phyloP scores from a whole-genome alignment of 2,113 vertebrate genomes.

The Benitochromis conjunctus region DNA sequence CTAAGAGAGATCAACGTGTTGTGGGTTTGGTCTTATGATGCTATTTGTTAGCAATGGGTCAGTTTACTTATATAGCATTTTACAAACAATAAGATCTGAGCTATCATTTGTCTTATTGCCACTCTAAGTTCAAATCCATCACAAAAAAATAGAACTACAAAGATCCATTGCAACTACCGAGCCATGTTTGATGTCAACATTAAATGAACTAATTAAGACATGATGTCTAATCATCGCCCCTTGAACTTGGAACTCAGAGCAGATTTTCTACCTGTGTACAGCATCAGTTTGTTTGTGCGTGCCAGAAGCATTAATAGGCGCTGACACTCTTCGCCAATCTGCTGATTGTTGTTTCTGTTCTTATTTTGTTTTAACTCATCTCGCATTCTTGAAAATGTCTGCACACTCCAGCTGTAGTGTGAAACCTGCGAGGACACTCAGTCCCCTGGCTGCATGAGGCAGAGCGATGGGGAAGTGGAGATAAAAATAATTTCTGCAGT shows the following conservation, averaged over 20 bases:
- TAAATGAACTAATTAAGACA: background rate
- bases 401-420: conserved; percentile 3
- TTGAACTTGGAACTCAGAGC: background rate
- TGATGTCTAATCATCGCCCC: background rate
- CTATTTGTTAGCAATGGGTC: background rate
- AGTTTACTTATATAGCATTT: background rate
- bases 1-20: background rate
- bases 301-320: background rate
- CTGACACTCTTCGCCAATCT: background rate
- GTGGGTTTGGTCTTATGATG: background rate
- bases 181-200: background rate
- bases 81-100: background rate
- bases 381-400: background rate
- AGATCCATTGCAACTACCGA: background rate
- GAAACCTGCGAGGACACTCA: conserved; percentile 45
- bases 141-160: background rate
- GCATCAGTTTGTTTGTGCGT: background rate
- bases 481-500: conserved; percentile 63
- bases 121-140: background rate
- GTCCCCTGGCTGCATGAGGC: conserved; percentile 12
- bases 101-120: background rate
- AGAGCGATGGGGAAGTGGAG: conserved; percentile 57
- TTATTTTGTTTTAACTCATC: background rate
- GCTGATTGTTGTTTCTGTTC: background rate
- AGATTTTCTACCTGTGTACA: background rate